Evolutionary conservation across 2,888 invertebrate species (phyloP), one percentile per base, ranked within the genome.

Genomic region (Ctena decussata): DNA sequence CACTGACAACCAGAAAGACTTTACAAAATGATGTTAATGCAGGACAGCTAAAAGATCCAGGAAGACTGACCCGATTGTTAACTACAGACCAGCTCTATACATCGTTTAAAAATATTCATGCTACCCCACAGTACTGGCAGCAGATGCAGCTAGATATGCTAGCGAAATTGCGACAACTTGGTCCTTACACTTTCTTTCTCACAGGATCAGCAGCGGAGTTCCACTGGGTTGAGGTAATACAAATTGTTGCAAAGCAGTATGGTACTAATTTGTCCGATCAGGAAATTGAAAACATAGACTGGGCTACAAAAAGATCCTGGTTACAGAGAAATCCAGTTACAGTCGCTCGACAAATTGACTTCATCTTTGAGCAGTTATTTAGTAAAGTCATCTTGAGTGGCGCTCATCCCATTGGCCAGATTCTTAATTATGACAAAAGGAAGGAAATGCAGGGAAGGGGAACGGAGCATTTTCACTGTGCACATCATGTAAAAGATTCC

Each of bases 171-270:
- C 32, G 86, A 69, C 87, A 88, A 57, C 70, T 83, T 39, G 87
- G 86, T 27, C 81, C 87, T 44, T 88, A 89, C 71, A 88, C 86
- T 41, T 89, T 89, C 30, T 89, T 84, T 46, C 39, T 89, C n/a
- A 77, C 86, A 24, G 84, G 73, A 30, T 86, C 85, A 71, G 85
- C 81, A 15, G 87, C 89, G 15, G 87, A 89, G 32, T 89, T 88
- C 39, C 80, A 84, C 32, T 89, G 86, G 87, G 72, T 86, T 35
- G 85, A 86, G 73, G 65, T 89, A 18, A 88, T 89, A 39, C 74
- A 74, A 39, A 49, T 80, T 11, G 74, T 80, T 37, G 74, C 73
- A 2, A 37, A 24, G 30, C 80, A 80, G 60, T 80, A 80, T 80
- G 80, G 80, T 41, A 41, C 6, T 1, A n/a, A 1, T 60, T 37